Percentiles rank a stretch among this genome's conserved stretches.
Conservation (phyloP, 2,113 vertebrate genomes). For the Bujurquina vittata region DNA sequence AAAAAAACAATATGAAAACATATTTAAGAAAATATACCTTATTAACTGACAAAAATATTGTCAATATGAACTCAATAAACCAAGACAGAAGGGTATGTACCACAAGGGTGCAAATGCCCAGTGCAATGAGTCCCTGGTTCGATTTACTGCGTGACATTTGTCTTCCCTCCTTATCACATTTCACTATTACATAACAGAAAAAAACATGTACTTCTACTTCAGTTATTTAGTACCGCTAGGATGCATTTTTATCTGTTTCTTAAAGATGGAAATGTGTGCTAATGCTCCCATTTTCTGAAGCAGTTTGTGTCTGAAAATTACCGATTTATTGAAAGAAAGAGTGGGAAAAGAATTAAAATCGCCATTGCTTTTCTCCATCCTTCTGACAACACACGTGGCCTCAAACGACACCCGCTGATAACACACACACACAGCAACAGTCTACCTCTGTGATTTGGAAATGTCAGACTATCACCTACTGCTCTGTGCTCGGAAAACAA, state of each 20-base stretch:
- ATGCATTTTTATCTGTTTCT: not conserved
- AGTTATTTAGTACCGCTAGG: not conserved
- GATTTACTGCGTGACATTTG: not conserved
- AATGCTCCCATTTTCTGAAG: not conserved
- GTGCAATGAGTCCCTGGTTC: not conserved
- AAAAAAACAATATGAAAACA: not conserved
- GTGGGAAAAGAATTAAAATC: not conserved
- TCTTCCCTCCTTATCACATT: not conserved
- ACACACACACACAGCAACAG: conserved; percentile 28
- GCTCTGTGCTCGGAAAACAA: not conserved
- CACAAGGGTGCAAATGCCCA: not conserved
- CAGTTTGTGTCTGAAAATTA: not conserved
- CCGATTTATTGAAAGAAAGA: not conserved
- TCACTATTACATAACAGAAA: not conserved
- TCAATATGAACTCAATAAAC: not conserved
- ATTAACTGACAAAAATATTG: not conserved
- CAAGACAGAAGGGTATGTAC: not conserved
- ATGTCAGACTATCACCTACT: conserved; percentile 55
- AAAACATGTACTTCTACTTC: not conserved
- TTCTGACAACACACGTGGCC: conserved; percentile 11
- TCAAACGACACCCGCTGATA: conserved; percentile 31
- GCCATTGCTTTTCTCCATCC: not conserved
- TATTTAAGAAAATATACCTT: not conserved
- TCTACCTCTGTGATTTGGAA: conserved; percentile 39
- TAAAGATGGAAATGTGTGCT: not conserved